Evolutionary conservation across 1,140 invertebrate species (phyloP).

Genomic region (Chironomus tepperi): DNA sequence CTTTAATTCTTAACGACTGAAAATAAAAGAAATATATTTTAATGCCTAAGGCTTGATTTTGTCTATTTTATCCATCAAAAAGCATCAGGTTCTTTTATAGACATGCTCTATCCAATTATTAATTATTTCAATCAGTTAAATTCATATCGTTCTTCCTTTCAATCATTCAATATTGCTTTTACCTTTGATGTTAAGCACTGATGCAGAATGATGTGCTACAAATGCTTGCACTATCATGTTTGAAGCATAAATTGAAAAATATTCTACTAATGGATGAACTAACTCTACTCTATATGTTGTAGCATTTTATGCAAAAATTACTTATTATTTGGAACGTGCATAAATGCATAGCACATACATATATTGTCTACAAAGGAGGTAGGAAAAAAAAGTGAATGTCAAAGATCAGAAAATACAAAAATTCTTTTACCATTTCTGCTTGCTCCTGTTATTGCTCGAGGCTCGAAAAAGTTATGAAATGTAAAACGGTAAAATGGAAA

Average conservation of each 20-base stretch:
- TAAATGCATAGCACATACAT: not conserved
- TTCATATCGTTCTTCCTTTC: constrained; percentile 25
- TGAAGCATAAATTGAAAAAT: not conserved
- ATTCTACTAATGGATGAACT: not conserved
- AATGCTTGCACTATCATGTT: not conserved
- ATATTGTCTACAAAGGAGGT: not conserved
- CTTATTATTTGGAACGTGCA: constrained; percentile 1
- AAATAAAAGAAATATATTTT: too few relatives aligned
- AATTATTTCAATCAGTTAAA: too few relatives aligned
- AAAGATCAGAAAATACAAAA: not conserved
- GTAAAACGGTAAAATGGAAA: not conserved
- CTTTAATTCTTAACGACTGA: too few relatives aligned
- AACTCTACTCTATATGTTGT: not conserved
- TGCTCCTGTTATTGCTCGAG: not conserved
- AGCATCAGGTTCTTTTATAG: too few relatives aligned
- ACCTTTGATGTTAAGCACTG: constrained; percentile 29
- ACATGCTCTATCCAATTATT: too few relatives aligned
- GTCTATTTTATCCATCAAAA: too few relatives aligned
- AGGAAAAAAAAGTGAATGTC: not conserved
- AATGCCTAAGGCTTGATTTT: too few relatives aligned
- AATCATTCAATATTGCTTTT: constrained; percentile 38
- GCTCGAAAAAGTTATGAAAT: too few relatives aligned
- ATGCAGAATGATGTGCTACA: too few relatives aligned
- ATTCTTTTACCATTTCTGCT: not conserved
- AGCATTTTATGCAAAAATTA: not conserved